phyloP scores from a whole-genome alignment of 2,113 vertebrate species.

The Macquaria ambigua region DNA sequence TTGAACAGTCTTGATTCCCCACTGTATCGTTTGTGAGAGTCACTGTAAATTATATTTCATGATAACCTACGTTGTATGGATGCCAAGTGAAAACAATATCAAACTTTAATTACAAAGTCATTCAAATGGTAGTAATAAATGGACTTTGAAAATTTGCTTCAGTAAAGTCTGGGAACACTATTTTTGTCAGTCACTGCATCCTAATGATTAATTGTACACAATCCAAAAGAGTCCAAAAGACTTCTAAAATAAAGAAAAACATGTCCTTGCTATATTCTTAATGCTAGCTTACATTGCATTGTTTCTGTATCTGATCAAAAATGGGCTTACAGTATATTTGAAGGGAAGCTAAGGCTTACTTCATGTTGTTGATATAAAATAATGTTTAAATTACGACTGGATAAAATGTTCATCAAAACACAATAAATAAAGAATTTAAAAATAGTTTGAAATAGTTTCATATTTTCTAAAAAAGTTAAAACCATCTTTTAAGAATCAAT shows the following conservation, averaged over 20 bases:
- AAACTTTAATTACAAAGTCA: background rate
- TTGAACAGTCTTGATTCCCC: background rate
- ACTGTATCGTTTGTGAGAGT: background rate
- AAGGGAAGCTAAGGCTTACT: background rate
- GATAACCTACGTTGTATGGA: background rate
- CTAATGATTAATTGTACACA: background rate
- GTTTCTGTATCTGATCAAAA: background rate
- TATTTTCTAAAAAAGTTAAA: background rate
- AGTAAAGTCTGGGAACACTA: background rate
- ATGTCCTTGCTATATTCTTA: background rate
- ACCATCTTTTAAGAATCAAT: background rate
- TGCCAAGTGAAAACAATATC: background rate
- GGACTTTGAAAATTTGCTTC: too few relatives aligned
- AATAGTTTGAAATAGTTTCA: background rate
- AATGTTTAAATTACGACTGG: background rate
- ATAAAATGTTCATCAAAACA: background rate
- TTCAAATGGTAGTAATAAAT: background rate
- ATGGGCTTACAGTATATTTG: background rate
- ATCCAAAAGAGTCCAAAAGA: background rate
- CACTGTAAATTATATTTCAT: background rate
- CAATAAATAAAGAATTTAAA: background rate
- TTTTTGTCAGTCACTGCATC: background rate
- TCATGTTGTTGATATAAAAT: background rate
- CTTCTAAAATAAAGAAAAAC: background rate
- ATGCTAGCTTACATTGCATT: background rate